A percentile compares a stretch with the other conserved stretches of the same genome.
Evolutionary conservation across 2,113 vertebrate species (phyloP).

Genomic region (Phalacrocorax carbo): DNA sequence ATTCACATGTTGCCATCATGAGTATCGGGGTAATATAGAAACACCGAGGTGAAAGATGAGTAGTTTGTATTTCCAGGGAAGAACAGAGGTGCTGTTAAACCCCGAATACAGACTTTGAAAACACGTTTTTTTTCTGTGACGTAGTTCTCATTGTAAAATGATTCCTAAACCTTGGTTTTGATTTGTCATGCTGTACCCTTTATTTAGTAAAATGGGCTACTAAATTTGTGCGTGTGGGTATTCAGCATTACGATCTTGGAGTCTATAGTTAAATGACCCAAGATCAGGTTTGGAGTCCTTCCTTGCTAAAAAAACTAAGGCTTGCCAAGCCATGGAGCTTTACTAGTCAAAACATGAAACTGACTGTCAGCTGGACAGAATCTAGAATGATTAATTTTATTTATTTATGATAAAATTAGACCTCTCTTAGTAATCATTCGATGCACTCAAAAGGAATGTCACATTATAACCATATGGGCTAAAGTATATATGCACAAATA

Average conservation of each 20-base stretch:
- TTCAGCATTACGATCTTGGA: neutral
- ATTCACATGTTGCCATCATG: neutral
- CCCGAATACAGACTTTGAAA: neutral
- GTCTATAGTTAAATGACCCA: accelerated
- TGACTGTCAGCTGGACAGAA: neutral
- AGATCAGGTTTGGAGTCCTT: neutral
- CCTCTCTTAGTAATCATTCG: neutral
- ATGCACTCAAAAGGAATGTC: neutral
- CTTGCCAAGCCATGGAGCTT: neutral
- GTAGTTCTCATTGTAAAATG: neutral
- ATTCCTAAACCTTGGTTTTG: neutral
- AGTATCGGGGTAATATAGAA: neutral
- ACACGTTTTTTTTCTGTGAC: neutral
- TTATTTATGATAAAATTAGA: neutral
- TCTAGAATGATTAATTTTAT: neutral
- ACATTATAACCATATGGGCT: neutral
- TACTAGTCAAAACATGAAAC: neutral
- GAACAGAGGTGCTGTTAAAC: neutral
- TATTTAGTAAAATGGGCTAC: neutral
- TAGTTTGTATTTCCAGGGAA: neutral
- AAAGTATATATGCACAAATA: neutral
- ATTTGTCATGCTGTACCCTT: neutral
- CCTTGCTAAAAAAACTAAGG: neutral
- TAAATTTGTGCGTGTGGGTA: neutral
- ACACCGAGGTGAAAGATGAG: neutral